Conservation (phyloP, 2,888 invertebrate genomes). For the Notodonta ziczac region DNA sequence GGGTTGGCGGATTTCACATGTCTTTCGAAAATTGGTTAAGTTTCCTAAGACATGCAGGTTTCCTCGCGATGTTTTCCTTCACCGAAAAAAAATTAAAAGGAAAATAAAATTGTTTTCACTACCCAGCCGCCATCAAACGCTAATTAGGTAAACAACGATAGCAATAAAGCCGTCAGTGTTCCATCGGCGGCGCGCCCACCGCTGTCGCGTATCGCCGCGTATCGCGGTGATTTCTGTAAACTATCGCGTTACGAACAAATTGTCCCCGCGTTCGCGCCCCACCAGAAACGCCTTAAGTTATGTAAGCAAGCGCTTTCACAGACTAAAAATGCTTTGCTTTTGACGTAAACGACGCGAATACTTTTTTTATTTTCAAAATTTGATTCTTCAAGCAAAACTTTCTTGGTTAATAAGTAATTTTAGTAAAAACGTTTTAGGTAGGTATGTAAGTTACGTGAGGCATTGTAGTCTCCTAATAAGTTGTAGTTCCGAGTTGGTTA, state of each 20-base stretch:
- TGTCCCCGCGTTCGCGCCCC: conserved; percentile 55
- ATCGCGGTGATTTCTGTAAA: conserved; percentile 66
- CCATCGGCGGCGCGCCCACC: conserved; percentile 56
- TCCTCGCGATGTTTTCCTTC: no score
- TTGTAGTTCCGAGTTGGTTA: no score
- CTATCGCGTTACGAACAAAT: conserved; percentile 73
- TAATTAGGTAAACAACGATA: conserved; percentile 40
- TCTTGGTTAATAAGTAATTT: no score
- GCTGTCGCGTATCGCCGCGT: conserved; percentile 25
- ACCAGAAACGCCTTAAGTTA: conserved; percentile 61
- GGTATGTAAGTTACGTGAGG: no score
- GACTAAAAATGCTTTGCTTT: no score
- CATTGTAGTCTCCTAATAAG: no score
- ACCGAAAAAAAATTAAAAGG: no score
- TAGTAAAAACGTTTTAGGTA: no score
- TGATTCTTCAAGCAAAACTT: no score
- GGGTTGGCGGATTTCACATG: no score
- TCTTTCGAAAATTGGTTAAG: no score
- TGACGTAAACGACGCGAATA: background rate
- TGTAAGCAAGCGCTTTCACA: conserved; percentile 33
- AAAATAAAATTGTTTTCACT: background rate
- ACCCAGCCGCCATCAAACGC: background rate
- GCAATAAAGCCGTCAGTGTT: conserved; percentile 40
- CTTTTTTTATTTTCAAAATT: background rate
- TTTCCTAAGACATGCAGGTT: no score